Percentiles rank a stretch among this genome's conserved stretches.
These are phyloP conservation scores for Heteronetta atricapilla DNA, from an alignment of 2,113 vertebrate species.

Conservation along the genomic window DNA sequence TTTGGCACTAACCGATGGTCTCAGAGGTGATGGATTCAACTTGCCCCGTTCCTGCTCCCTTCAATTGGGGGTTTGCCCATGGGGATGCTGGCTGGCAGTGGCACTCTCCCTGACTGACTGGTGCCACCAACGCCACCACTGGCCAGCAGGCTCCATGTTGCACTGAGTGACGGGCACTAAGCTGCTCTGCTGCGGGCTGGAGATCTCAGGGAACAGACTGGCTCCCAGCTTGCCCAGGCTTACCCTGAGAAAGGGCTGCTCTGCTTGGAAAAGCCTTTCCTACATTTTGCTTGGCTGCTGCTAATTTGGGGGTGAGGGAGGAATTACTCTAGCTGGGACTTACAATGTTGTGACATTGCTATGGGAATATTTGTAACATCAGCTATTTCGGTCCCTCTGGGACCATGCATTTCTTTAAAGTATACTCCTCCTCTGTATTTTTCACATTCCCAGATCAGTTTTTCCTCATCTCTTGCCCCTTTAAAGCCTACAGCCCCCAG, in stretches of 20 bases:
- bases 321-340: background rate
- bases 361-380: background rate
- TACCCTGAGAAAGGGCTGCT: background rate
- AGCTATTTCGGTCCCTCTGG: background rate
- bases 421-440: background rate
- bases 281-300: background rate
- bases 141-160: background rate
- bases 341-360: background rate
- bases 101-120: too few relatives aligned
- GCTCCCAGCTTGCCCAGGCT: background rate
- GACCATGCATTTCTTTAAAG: background rate
- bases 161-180: too few relatives aligned
- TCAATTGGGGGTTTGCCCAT: too few relatives aligned
- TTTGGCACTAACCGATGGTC: background rate
- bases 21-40: background rate
- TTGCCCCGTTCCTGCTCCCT: background rate
- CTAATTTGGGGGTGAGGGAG: background rate
- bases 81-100: background rate
- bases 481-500: background rate
- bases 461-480: background rate
- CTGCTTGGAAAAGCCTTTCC: background rate
- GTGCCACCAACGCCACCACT: background rate
- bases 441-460: fast-evolving
- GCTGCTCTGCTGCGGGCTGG: background rate
- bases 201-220: background rate